A percentile compares a stretch with the other conserved stretches of the same genome.
These are phyloP conservation scores for Anneissia japonica DNA, from an alignment of 35 echinoderm and acorn worm genomes.

Conservation along the genomic window DNA sequence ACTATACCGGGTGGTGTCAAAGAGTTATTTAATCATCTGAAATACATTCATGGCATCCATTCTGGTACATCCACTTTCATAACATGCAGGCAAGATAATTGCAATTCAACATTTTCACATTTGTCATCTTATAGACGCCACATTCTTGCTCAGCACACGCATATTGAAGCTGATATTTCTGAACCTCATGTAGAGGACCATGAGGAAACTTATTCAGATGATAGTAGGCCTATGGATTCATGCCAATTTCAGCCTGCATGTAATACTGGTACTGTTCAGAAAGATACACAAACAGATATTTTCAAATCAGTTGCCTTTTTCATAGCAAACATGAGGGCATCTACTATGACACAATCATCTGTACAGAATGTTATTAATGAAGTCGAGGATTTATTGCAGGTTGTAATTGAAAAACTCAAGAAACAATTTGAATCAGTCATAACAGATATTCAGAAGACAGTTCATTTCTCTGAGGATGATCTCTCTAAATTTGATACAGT, in stretches of 20 bases:
- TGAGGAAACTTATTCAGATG: background rate
- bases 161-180: constrained; percentile 17
- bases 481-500: background rate
- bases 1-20: background rate
- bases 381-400: background rate
- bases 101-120: background rate
- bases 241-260: background rate
- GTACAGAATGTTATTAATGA: constrained; percentile 18
- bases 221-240: background rate
- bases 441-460: constrained; percentile 4
- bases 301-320: background rate
- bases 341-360: constrained; percentile 10
- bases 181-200: background rate
- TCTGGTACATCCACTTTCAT: constrained; percentile 10
- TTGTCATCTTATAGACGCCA: constrained; percentile 17
- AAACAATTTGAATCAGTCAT: constrained; percentile 1
- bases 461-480: background rate
- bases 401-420: constrained; percentile 8
- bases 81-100: constrained; percentile 2
- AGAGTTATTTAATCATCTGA: background rate
- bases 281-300: background rate
- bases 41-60: constrained; percentile 18
- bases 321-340: background rate
- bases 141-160: constrained; percentile 15
- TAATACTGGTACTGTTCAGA: background rate